phyloP scores from a whole-genome alignment of 2,888 invertebrate species.

The Napeogenes inachia region DNA sequence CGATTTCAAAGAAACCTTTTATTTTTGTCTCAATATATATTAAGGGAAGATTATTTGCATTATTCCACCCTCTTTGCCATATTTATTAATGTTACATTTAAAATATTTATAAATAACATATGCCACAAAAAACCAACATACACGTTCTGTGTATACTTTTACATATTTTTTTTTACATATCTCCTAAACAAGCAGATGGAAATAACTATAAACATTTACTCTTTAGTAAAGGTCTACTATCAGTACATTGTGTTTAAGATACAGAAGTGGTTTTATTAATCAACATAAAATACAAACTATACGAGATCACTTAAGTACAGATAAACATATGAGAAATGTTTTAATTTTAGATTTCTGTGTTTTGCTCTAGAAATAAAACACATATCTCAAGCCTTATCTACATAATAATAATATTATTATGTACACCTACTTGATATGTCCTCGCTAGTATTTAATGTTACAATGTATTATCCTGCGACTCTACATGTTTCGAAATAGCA shows the following conservation, averaged over 20 bases:
- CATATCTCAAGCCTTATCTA: background rate
- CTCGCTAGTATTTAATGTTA: no score
- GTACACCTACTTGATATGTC: background rate
- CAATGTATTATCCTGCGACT: no score
- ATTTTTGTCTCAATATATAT: background rate
- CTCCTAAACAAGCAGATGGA: no score
- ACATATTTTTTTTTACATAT: no score
- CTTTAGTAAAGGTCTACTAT: background rate
- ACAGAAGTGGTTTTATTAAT: background rate
- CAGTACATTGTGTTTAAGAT: background rate
- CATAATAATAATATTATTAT: background rate
- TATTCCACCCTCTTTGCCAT: no score
- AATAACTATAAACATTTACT: no score
- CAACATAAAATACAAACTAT: background rate
- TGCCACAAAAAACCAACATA: no score
- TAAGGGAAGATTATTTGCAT: background rate
- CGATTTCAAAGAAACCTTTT: slow-evolving; percentile 14
- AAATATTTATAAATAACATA: no score
- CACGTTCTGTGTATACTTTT: no score
- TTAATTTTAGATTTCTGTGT: background rate
- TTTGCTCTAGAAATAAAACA: background rate
- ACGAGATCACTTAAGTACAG: background rate
- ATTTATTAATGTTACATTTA: no score
- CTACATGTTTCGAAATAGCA: no score
- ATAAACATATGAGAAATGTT: slow-evolving; percentile 1